Base-by-base conservation (phyloP, 2,888 invertebrate species). In the Caenorhabditis sinica region DNA sequence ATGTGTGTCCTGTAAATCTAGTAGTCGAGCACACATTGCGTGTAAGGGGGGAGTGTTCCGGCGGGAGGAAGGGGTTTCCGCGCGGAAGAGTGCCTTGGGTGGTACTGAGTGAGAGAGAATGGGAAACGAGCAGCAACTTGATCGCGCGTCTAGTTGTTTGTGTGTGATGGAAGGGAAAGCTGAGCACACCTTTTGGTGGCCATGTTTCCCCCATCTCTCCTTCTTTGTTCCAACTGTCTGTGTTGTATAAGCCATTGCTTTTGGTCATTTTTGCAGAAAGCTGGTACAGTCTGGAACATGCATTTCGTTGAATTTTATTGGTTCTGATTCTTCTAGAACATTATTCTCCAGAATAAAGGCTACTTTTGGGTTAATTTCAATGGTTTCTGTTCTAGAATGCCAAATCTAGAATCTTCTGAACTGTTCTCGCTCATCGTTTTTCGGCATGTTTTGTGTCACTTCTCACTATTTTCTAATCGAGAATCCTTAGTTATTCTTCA, bases 1-100 rank as follows among this genome's bases (percentile, higher is more conserved):
- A 25, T 40, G 56, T n/a, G 58, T 58, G 76, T 68, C 68, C 69
- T 77, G 69, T 77, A 77, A 77, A 77, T 77, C 77, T 69, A 77
- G 77, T 77, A 77, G 77, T 77, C 69, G 40, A 51, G 77, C 63
- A 77, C 69, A 77, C 69, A 69, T 25, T 63, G 77, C 20, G 76
- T 61, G 61, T 23, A 60, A 25, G 33, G 45, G 69, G 13, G 58
- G 45, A 43, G 58, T 60, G 28, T 40, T 49, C 45, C 45, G 72
- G 60, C 58, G 72, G 23, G 49, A 49, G n/a, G n/a, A n/a, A 36
- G 13, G 56, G 23, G 71, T 71, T 71, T 71, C 73, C 73, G 73
- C 61, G 73, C 73, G 73, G 73, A 60, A 36, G 30, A 61, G 60
- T 28, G 45, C 17, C 2, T 17, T 13, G 20, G 1, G 13, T 40